Conservation (phyloP, 1,140 invertebrate genomes). For the Drosophila baimaii region DNA sequence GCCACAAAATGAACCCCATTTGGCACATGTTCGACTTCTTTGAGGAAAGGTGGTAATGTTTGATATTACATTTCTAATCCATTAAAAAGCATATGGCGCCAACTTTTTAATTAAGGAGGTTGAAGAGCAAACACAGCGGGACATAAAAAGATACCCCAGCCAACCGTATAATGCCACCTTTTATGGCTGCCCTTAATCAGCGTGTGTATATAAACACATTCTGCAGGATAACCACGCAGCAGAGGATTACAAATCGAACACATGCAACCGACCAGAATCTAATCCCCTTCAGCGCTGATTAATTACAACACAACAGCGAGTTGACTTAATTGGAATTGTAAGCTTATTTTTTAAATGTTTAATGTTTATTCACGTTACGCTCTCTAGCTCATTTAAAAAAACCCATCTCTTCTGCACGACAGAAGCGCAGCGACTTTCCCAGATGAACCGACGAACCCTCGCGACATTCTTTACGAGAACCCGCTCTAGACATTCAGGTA, state of each 20-base stretch:
- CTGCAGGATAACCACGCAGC: slow-evolving; percentile 3
- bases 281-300: slow-evolving; percentile 14
- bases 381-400: slow-evolving; percentile 71
- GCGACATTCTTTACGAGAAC: slow-evolving; percentile 57
- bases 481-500: slow-evolving; percentile 90
- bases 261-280: slow-evolving; percentile 13
- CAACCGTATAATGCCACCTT: slow-evolving; percentile 15
- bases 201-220: slow-evolving; percentile 24
- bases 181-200: slow-evolving; percentile 56
- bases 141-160: neutral
- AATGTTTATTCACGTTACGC: slow-evolving; percentile 75
- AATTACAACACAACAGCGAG: slow-evolving; percentile 33
- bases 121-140: slow-evolving; percentile 24
- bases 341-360: slow-evolving; percentile 72
- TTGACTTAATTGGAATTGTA: slow-evolving; percentile 39
- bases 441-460: slow-evolving; percentile 62
- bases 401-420: slow-evolving; percentile 69
- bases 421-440: slow-evolving; percentile 57
- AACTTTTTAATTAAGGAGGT: slow-evolving; percentile 64
- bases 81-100: slow-evolving; percentile 35
- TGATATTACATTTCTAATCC: slow-evolving; percentile 60
- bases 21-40: slow-evolving; percentile 47
- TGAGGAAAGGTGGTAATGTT: neutral
- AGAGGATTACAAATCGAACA: slow-evolving; percentile 25
- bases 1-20: slow-evolving; percentile 67